Evolutionary conservation across 2,888 invertebrate species (phyloP), one percentile per base, ranked within the genome.

Genomic region (Aphidoletes aphidimyza): DNA sequence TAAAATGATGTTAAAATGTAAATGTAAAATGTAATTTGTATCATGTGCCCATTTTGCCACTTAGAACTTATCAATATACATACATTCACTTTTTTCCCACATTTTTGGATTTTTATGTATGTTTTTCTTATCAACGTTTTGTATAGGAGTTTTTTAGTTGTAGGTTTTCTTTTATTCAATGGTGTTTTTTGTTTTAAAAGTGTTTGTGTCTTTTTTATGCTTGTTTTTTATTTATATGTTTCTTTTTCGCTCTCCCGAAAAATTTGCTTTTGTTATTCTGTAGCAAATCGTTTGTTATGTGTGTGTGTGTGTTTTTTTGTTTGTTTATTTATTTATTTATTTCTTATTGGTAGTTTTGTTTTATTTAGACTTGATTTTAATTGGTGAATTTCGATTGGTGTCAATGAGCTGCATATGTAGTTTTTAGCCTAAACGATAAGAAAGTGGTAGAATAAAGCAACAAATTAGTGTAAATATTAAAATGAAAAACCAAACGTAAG

Each of bases 81-180:
- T 81, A 81, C 81, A 81, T 81, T 81, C 81, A 81, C 81, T 81
- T 81, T 81, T 81, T 81, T 81, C 81, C 81, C 81, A 81, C 81
- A 81, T 81, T 37, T 81, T 81, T 36, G 81, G 14, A 37, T 37
- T 59, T 81, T 37, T 81, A 81, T 81, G 81, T 81, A 37, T 81
- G 81, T 81, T 81, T 69, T 81, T 81, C 81, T 81, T 81, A 81
- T 81, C 81, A 81, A 81, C 36, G 81, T 81, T 81, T n/a, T 78
- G 14, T 54, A 54, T 54, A 54, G 54, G 54, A 54, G 54, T 14
- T 47, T 54, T 54, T 54, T 69, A 30, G 30, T 69, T 69, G 30
- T 47, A 47, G 47, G 47, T 69, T 81, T 37, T 81, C 37, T 81
- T 3, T 59, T 54, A 54, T 5, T 17, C 17, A 54, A 30, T 30